phyloP scores from a whole-genome alignment of 1,140 invertebrate species.

The Mylabris phalerata region DNA sequence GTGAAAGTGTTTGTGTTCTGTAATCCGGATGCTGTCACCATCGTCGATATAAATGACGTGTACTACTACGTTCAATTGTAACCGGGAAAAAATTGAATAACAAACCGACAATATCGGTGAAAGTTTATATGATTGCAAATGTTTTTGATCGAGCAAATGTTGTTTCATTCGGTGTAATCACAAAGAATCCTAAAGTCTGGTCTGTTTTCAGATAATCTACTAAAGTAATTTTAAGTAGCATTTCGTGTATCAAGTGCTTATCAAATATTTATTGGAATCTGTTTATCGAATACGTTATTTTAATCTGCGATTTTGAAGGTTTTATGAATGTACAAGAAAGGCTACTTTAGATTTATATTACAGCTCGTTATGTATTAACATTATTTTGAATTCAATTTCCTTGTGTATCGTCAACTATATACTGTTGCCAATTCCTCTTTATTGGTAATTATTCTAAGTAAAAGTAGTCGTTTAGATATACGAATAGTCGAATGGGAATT shows the following conservation, averaged over 20 bases:
- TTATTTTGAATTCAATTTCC: conserved; percentile 26
- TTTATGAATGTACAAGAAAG: conserved; percentile 31
- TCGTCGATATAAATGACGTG: no score
- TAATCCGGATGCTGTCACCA: background rate
- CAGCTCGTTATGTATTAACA: conserved; percentile 15
- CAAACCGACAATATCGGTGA: no score
- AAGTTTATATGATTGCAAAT: conserved; percentile 7
- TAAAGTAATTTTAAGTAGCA: conserved; percentile 36
- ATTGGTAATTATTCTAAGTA: no score
- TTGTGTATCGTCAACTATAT: background rate
- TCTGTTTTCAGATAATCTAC: conserved; percentile 27
- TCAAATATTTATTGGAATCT: conserved; percentile 38
- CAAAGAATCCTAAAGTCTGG: conserved; percentile 16
- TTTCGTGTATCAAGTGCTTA: conserved; percentile 35
- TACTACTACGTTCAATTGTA: no score
- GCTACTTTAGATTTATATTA: conserved; percentile 28
- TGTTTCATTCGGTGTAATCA: conserved; percentile 5
- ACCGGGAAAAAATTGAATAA: no score
- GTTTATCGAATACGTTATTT: conserved; percentile 36
- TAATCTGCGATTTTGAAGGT: conserved; percentile 33
- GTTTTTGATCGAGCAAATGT: conserved; percentile 1
- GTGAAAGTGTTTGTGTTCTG: conserved; percentile 4
- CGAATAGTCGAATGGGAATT: no score
- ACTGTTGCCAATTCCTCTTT: no score
- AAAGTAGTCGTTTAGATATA: no score